phyloP scores from a whole-genome alignment of 2,113 vertebrate species.

The Limnothrissa miodon region DNA sequence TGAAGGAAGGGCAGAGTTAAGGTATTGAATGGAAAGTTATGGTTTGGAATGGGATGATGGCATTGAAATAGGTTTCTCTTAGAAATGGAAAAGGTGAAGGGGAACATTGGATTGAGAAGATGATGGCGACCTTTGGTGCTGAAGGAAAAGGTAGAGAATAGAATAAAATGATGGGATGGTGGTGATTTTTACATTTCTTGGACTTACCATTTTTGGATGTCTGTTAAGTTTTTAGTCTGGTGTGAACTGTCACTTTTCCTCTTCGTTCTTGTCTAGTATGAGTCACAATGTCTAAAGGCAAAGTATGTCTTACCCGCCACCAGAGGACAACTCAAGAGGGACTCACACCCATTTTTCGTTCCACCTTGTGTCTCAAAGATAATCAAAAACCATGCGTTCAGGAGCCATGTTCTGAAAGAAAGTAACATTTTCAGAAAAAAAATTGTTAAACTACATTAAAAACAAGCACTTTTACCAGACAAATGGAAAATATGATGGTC shows the following conservation, averaged over 20 bases:
- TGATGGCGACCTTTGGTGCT: neutral
- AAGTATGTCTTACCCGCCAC: neutral
- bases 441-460: neutral
- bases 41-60: constrained; percentile 41
- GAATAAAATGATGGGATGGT: neutral
- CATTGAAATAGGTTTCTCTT: constrained; percentile 37
- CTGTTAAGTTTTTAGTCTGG: neutral
- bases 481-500: neutral
- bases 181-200: neutral
- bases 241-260: neutral
- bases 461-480: neutral
- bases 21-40: constrained; percentile 31
- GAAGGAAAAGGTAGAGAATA: neutral
- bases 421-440: neutral
- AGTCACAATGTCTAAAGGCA: neutral
- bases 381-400: neutral
- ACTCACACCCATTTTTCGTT: neutral
- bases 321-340: neutral
- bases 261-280: neutral
- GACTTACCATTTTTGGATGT: neutral
- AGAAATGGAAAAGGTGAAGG: neutral
- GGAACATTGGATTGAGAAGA: neutral
- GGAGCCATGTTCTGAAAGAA: neutral
- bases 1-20: constrained; percentile 36
- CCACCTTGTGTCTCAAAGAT: neutral